A percentile compares a stretch with the other conserved stretches of the same genome.
These are phyloP conservation scores for Sturnus vulgaris DNA, from an alignment of 2,113 vertebrate species.

Conservation along the genomic window DNA sequence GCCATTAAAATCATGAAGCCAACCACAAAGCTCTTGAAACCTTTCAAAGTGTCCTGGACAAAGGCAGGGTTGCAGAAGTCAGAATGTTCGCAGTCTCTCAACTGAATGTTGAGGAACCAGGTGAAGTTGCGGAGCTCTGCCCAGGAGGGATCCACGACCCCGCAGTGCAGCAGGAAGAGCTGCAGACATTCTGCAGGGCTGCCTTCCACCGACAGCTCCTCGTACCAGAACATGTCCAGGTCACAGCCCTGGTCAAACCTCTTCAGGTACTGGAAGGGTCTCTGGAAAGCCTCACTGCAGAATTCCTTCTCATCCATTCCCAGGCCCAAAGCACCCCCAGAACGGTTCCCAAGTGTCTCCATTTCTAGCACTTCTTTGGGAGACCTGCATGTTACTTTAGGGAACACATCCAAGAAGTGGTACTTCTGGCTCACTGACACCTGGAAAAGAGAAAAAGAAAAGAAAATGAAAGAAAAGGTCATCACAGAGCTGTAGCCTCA, in stretches of 20 bases:
- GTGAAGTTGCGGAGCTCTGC: constrained; percentile 89
- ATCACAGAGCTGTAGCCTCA: background rate
- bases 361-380: constrained; percentile 86
- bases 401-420: constrained; percentile 84
- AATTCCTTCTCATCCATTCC: constrained; percentile 87
- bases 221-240: constrained; percentile 81
- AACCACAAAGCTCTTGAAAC: constrained; percentile 94
- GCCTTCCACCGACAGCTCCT: constrained; percentile 69
- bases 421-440: background rate
- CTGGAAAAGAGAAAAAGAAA: constrained; percentile 23
- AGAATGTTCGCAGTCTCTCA: constrained; percentile 87
- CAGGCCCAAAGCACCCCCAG: constrained; percentile 55
- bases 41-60: constrained; percentile 79
- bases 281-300: constrained; percentile 83
- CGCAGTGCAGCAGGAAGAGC: constrained; percentile 85
- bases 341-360: constrained; percentile 44
- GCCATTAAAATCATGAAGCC: constrained; percentile 97
- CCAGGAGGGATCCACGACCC: constrained; percentile 88
- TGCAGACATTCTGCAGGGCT: constrained; percentile 85
- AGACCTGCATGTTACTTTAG: constrained; percentile 83
- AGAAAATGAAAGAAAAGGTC: background rate
- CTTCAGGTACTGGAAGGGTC: constrained; percentile 90
- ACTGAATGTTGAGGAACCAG: constrained; percentile 87
- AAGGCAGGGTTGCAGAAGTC: constrained; percentile 82
- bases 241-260: constrained; percentile 69